Evolutionary conservation across 2,888 invertebrate species (phyloP).

Genomic region (Coelinius sp.): DNA sequence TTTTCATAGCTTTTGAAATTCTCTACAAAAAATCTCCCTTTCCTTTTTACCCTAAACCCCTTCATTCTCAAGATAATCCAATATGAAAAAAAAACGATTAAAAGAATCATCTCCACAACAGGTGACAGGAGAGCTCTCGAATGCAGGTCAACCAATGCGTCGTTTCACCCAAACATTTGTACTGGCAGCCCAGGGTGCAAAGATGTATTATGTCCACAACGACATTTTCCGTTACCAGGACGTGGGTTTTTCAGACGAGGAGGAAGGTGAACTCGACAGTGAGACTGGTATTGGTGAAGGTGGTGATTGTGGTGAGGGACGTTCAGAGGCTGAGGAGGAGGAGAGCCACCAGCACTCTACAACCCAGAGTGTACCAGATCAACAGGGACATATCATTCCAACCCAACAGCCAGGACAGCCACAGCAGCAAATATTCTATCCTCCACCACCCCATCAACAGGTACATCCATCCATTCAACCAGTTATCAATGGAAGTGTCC

Average conservation of each 20-base stretch:
- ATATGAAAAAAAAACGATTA: too few species aligned
- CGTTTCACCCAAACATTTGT: constrained; percentile 99
- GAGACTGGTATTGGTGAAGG: constrained; percentile 60
- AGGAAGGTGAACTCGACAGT: constrained; percentile 62
- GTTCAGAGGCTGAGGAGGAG: constrained; percentile 80
- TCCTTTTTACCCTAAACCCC: too few species aligned
- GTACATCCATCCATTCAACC: constrained; percentile 65
- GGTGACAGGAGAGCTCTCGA: constrained; percentile 97
- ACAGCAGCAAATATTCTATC: constrained; percentile 55
- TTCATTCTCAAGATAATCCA: too few species aligned
- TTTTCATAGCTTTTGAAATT: too few species aligned
- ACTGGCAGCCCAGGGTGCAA: constrained; percentile 93
- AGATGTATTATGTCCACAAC: constrained; percentile 98
- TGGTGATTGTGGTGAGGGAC: constrained; percentile 76
- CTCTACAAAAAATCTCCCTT: too few species aligned
- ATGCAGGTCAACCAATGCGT: constrained; percentile 96
- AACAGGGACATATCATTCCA: constrained; percentile 51
- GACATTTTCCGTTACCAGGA: constrained; percentile 98
- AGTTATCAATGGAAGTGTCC: constrained; percentile 68
- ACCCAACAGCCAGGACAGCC: constrained; percentile 48
- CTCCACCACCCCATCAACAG: constrained; percentile 57
- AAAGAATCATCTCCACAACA: constrained; percentile 61
- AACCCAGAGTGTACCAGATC: constrained; percentile 52
- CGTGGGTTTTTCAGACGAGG: constrained; percentile 66
- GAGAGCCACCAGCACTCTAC: constrained; percentile 57